Evolutionary conservation across 2,797 vertebrate species (phyloP), one percentile per base, ranked within the genome.

Genomic region (Dryobates pubescens): DNA sequence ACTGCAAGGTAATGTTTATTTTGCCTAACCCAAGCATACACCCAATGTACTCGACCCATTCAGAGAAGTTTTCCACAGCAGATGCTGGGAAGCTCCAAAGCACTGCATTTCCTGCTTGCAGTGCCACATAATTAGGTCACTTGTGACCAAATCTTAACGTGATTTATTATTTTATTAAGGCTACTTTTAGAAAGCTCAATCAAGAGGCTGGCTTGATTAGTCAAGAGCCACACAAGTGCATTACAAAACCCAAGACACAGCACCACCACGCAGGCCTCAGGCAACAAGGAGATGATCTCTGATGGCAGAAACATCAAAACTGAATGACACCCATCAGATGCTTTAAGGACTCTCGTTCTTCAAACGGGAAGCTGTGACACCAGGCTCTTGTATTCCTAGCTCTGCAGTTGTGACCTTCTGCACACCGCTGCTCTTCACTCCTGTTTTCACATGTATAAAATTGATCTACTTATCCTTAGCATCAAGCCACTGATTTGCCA

Each of bases 401-500:
- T 82, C 71, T 77, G 69, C 41, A 76, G 23, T 61, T 65, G 17
- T 17, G 65, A 84, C 64, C 61, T 68, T 61, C 77, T 58, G 45
- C 43, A 71, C 0, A 1, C 22, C 62, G 49, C 29, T 62, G 32
- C 49, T 70, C 43, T 88, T 76, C 57, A 29, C 70, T 80, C 85
- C 62, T 77, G 56, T 65, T 93, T 92, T 65, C 30, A 13, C 20
- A 81, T 24, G 17, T 51, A 68, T 65, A 87, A 89, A 93, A 93
- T 26, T 32, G 62, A 87, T 87, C 58, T 89, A 67, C 38, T 90
- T 73, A 91, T 29, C 75, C 62, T 65, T 54, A 80, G 64, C 71
- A 94, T 68, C 71, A 74, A 93, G 68, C 17, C 61, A 89, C 77
- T 81, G 80, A 88, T 86, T 75, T 95, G 90, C 88, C 57, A 79